phyloP scores from a whole-genome alignment of 2,113 vertebrate genomes.

The Sciurus niger region DNA sequence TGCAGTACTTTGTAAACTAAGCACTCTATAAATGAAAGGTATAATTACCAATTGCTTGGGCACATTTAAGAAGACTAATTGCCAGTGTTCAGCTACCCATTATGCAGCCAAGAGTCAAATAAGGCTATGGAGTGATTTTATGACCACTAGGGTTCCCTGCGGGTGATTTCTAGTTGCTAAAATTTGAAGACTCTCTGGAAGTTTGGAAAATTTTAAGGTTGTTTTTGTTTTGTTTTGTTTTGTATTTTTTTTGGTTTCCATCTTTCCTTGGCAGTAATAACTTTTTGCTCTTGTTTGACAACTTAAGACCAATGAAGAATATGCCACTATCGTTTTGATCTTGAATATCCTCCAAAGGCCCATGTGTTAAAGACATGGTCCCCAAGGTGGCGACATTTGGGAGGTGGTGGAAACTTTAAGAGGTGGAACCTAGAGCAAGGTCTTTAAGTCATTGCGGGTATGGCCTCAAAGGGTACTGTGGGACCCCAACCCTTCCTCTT shows the following conservation, averaged over 20 bases:
- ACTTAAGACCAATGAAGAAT: neutral
- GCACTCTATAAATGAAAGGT: neutral
- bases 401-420: neutral
- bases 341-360: neutral
- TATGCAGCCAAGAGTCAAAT: neutral
- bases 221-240: no score
- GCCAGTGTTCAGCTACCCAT: neutral
- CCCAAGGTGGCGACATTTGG: no score
- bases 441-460: neutral
- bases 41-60: constrained; percentile 23
- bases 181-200: neutral
- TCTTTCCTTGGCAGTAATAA: neutral
- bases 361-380: neutral
- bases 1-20: neutral
- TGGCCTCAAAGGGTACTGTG: neutral
- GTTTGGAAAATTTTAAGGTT: neutral
- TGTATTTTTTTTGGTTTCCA: neutral
- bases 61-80: constrained; percentile 46
- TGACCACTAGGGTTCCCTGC: neutral
- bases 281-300: neutral
- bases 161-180: neutral
- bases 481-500: neutral
- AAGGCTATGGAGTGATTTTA: neutral
- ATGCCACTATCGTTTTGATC: neutral
- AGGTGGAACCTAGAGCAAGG: neutral